Evolutionary conservation across 37 sponge, comb jelly and placozoan genomes (phyloP), one percentile per base, ranked within the genome.

Genomic region (Beroe ovata): DNA sequence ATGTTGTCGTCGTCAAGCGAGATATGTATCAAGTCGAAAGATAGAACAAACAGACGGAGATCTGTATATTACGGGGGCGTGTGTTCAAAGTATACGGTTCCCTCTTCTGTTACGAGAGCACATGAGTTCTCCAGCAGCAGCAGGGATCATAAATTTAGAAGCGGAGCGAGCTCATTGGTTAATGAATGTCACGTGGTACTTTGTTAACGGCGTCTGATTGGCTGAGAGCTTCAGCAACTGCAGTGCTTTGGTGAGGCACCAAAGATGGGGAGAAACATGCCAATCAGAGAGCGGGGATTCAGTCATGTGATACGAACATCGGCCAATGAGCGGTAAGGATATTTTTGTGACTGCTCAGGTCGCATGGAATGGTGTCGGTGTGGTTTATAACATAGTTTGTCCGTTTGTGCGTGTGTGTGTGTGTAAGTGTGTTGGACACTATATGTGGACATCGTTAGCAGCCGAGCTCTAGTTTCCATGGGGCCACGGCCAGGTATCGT

Each of bases 231-330:
- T 37, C 35, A 11, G 69, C 18, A 26, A 37, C 30, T 66, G 69
- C 69, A 25, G 30, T 25, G 69, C 30, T 66, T 66, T 66, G 69
- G 69, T 66, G 69, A 33, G 69, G 69, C 69, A 66, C 25, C 69
- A 30, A 66, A 37, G 36, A 66, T 32, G 33, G 2, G 30, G 33
- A 8, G 32, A 26, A 25, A 33, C 33, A 18, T 6, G 36, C 69
- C 69, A 66, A 26, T 66, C 2, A 66, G 18, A 26, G 8, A 18
- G 35, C 69, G 3, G 16, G 1, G 34, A 14, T 2, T 32, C 34
- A 14, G 18, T 66, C 69, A 66, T 16, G 69, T 11, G 69, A 66
- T n/a, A n/a, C 36, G 36, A 34, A 4, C 69, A 30, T 37, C 18
- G 36, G 8, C 69, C 69, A 66, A 66, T 66, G 35, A 30, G 36